phyloP scores from a whole-genome alignment of 2,797 vertebrate genomes.

The Halcyon leucocephala region DNA sequence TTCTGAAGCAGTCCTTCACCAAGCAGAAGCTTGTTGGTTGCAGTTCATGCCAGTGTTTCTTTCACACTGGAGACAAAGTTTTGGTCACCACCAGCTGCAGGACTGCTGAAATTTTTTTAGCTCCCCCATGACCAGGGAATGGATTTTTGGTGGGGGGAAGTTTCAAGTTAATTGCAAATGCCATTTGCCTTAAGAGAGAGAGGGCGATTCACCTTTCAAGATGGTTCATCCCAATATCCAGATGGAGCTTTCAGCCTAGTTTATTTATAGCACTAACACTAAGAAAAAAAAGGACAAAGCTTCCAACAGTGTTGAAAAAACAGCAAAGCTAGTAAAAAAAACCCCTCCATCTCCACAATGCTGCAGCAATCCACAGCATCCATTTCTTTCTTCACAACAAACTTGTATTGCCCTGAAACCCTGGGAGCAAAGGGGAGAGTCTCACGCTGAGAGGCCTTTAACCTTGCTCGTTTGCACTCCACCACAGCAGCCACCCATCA shows the following conservation, averaged over 20 bases:
- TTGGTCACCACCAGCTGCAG: not conserved
- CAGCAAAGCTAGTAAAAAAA: not conserved
- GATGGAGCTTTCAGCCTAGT: not conserved
- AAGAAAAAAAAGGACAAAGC: not conserved
- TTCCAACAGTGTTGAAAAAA: not conserved
- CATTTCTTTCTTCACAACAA: not conserved
- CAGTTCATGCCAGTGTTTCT: fast-evolving
- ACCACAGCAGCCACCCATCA: not conserved
- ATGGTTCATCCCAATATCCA: not conserved
- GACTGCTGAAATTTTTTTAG: not conserved
- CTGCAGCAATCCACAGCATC: not conserved
- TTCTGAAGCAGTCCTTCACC: not conserved
- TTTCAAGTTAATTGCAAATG: not conserved
- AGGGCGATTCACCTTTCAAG: not conserved
- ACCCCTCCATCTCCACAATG: not conserved
- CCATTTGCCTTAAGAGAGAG: not conserved
- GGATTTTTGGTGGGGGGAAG: not conserved
- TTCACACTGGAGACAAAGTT: not conserved
- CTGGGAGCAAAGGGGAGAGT: not conserved
- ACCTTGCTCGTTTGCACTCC: fast-evolving
- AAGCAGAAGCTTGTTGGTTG: not conserved
- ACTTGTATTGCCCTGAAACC: not conserved
- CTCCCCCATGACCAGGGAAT: not conserved
- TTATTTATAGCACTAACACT: not conserved
- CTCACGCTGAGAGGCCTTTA: not conserved